Conservation (phyloP, 2,797 vertebrate species). For the Ptychadena robeensis region DNA sequence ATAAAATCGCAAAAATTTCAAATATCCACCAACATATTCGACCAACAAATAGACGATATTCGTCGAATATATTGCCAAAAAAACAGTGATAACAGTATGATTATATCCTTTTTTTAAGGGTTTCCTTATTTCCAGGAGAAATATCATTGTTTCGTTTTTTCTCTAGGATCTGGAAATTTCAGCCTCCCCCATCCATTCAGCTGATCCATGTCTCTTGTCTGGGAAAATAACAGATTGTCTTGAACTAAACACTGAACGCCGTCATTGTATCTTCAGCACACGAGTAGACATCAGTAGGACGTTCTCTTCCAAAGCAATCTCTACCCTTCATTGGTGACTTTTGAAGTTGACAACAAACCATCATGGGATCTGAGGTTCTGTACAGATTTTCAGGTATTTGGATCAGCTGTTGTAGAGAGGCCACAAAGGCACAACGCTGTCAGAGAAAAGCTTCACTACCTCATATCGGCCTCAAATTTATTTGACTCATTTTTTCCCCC, state of each 20-base stretch:
- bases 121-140: too few relatives aligned
- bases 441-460: neutral
- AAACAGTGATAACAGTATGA: too few relatives aligned
- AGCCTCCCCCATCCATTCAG: neutral
- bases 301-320: neutral
- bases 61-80: too few relatives aligned
- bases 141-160: too few relatives aligned
- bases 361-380: neutral
- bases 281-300: neutral
- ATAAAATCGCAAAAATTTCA: too few relatives aligned
- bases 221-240: too few relatives aligned
- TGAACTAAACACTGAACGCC: too few relatives aligned
- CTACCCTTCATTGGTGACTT: neutral
- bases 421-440: neutral
- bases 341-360: neutral
- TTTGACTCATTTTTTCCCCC: too few relatives aligned
- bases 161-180: too few relatives aligned
- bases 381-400: neutral
- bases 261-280: neutral
- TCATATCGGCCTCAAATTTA: neutral
- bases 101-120: too few relatives aligned
- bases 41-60: too few relatives aligned
- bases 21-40: too few relatives aligned
- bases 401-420: neutral
- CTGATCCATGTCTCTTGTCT: neutral